A percentile compares a stretch with the other conserved stretches of the same genome.
Evolutionary conservation across 2,113 vertebrate genomes (phyloP).

Genomic region (Candoia aspera): DNA sequence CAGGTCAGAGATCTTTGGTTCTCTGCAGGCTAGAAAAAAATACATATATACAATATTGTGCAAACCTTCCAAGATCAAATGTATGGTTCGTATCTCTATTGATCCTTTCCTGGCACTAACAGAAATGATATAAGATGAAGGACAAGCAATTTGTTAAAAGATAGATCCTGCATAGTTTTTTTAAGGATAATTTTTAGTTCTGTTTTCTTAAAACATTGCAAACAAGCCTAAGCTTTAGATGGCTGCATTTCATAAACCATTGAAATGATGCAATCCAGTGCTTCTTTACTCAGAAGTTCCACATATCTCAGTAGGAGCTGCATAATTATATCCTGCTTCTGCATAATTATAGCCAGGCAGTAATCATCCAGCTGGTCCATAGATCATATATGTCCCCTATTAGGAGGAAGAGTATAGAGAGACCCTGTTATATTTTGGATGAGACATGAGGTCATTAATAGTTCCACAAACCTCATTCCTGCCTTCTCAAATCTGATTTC

Average conservation of each 20-base stretch:
- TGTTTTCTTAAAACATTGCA: not conserved
- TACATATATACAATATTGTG: conserved; percentile 42
- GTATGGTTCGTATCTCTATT: conserved; percentile 27
- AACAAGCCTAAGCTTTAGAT: not conserved
- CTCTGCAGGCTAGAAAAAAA: conserved; percentile 85
- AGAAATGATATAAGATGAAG: conserved; percentile 29
- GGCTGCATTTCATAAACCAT: not conserved
- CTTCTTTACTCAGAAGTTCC: not conserved
- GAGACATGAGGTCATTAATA: not conserved
- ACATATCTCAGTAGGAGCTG: not conserved
- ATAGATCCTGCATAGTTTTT: not conserved
- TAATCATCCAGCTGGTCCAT: not conserved
- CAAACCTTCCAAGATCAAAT: conserved; percentile 41
- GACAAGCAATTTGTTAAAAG: not conserved
- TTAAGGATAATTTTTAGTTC: not conserved
- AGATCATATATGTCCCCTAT: not conserved
- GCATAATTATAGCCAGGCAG: not conserved
- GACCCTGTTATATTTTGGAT: conserved; percentile 11
- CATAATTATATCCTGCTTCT: not conserved
- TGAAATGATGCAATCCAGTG: not conserved
- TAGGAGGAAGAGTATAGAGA: not conserved
- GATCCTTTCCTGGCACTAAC: conserved; percentile 31
- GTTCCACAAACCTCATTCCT: not conserved
- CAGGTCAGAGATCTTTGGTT: conserved; percentile 94
- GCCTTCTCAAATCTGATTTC: not conserved